A percentile compares a stretch with the other conserved stretches of the same genome.
phyloP scores from a whole-genome alignment of 1,140 invertebrate species.

The Parapsyche elsis region DNA sequence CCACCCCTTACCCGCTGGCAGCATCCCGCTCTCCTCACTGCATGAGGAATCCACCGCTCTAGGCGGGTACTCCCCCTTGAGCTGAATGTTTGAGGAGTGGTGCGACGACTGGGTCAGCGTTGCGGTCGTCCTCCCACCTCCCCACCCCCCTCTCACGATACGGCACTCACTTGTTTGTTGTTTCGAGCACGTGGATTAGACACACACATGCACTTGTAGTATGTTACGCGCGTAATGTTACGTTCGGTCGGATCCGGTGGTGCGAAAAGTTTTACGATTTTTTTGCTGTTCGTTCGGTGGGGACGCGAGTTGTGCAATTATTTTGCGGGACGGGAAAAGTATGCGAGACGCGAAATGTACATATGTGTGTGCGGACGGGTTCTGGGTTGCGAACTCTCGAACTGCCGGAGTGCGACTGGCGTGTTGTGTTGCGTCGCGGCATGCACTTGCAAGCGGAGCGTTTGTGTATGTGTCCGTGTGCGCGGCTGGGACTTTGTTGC shows the following conservation, averaged over 20 bases:
- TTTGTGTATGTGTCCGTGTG: neutral
- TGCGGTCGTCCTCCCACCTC: too few relatives aligned
- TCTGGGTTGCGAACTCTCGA: neutral
- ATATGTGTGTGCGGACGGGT: too few relatives aligned
- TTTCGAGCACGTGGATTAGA: neutral
- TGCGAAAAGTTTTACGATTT: too few relatives aligned
- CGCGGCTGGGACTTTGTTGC: neutral
- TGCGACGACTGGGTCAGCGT: slow-evolving; percentile 14
- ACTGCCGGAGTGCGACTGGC: neutral
- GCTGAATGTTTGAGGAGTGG: slow-evolving; percentile 53
- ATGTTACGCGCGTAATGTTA: too few relatives aligned
- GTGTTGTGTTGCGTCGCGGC: neutral
- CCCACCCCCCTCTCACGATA: neutral
- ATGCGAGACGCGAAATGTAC: too few relatives aligned
- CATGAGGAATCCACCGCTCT: slow-evolving; percentile 49
- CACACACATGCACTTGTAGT: neutral
- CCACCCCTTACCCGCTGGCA: slow-evolving; percentile 62
- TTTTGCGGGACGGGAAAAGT: neutral
- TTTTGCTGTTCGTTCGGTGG: too few relatives aligned
- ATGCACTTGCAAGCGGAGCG: neutral
- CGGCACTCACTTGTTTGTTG: neutral
- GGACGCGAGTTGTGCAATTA: slow-evolving; percentile 14
- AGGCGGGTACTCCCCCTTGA: slow-evolving; percentile 45
- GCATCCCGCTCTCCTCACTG: slow-evolving; percentile 61
- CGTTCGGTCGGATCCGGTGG: too few relatives aligned